Conservation (phyloP, 2,888 invertebrate species). For the Andricus curvator region DNA sequence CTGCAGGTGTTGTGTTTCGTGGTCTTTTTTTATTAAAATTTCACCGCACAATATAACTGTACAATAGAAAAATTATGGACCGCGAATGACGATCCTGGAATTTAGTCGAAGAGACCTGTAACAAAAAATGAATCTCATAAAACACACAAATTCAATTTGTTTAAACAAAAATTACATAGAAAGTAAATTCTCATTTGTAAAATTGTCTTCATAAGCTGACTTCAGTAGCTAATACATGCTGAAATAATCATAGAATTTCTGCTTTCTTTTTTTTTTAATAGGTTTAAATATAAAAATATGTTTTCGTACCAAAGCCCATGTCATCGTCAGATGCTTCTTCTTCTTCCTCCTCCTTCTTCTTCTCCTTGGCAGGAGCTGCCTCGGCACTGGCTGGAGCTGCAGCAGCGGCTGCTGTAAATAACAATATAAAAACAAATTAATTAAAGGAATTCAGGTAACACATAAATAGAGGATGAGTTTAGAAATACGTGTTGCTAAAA, state of each 20-base stretch:
- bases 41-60: slow-evolving; percentile 74
- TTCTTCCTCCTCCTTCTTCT: slow-evolving; percentile 90
- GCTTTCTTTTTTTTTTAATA: background rate
- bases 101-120: slow-evolving; percentile 55
- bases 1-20: slow-evolving; percentile 46
- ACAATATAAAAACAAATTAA: background rate
- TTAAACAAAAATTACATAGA: background rate
- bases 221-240: slow-evolving; percentile 83
- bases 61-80: slow-evolving; percentile 65
- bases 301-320: slow-evolving; percentile 91
- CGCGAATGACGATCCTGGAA: slow-evolving; percentile 52
- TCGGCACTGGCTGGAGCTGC: slow-evolving; percentile 83
- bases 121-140: slow-evolving; percentile 19
- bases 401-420: slow-evolving; percentile 55
- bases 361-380: slow-evolving; percentile 83
- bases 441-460: background rate
- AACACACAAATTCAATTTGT: background rate
- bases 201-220: slow-evolving; percentile 57
- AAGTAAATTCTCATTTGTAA: slow-evolving; percentile 63
- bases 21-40: slow-evolving; percentile 60
- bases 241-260: slow-evolving; percentile 80
- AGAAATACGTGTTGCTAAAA: slow-evolving; percentile 37
- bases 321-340: slow-evolving; percentile 93
- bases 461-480: background rate
- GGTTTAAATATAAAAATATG: background rate